phyloP scores from a whole-genome alignment of 2,113 vertebrate genomes.

The Alethe castanea region DNA sequence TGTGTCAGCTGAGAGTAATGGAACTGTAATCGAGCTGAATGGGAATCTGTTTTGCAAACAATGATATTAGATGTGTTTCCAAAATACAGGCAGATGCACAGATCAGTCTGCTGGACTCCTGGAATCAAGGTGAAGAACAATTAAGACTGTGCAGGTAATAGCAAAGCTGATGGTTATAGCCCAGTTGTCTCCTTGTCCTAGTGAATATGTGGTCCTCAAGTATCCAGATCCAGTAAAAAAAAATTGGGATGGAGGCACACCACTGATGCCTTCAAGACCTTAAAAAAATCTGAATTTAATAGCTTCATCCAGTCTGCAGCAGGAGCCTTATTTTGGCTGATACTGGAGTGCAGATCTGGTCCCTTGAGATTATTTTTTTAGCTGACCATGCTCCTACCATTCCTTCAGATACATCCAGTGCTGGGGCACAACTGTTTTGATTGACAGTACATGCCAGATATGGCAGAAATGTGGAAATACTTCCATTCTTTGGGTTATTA shows the following conservation, averaged over 20 bases:
- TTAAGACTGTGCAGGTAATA: neutral
- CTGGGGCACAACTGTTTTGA: neutral
- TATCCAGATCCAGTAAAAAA: neutral
- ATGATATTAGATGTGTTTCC: neutral
- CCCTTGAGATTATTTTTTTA: neutral
- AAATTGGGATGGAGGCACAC: neutral
- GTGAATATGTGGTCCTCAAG: neutral
- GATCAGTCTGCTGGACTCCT: constrained; percentile 10
- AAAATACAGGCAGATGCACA: constrained; percentile 29
- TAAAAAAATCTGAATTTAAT: neutral
- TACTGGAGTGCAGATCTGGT: neutral
- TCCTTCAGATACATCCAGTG: neutral
- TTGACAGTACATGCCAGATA: neutral
- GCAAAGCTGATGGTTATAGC: neutral
- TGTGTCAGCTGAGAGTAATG: neutral
- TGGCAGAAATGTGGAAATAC: neutral
- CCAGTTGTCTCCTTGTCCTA: neutral
- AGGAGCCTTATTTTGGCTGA: neutral
- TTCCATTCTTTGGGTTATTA: neutral
- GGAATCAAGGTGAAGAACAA: neutral
- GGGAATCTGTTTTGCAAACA: constrained; percentile 47
- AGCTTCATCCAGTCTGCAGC: neutral
- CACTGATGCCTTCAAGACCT: neutral
- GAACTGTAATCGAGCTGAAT: constrained; percentile 26
- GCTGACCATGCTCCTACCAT: neutral